phyloP scores from a whole-genome alignment of 2,113 vertebrate species.

The Brachypodius melanocephalos region DNA sequence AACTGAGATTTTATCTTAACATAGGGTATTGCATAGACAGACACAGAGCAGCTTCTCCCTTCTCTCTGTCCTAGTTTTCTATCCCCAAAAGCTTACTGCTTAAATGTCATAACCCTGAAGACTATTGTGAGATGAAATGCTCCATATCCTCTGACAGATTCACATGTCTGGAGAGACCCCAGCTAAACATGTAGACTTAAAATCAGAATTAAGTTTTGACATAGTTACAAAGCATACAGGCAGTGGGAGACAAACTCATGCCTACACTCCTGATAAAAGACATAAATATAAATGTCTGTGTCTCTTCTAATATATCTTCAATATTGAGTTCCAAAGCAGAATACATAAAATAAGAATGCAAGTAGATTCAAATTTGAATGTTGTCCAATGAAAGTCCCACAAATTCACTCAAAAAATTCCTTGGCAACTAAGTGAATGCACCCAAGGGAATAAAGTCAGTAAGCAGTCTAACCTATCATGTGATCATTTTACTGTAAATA shows the following conservation, averaged over 20 bases:
- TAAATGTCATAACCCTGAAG: not conserved
- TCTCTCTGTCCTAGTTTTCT: not conserved
- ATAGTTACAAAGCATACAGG: not conserved
- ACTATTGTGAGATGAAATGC: not conserved
- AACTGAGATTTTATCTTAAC: not conserved
- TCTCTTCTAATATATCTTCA: not conserved
- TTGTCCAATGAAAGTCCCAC: slow-evolving; percentile 24
- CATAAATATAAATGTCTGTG: not conserved
- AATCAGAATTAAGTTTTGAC: slow-evolving; percentile 16
- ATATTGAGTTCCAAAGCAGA: not conserved
- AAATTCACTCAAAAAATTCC: slow-evolving; percentile 41
- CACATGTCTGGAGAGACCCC: not conserved
- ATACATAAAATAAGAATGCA: slow-evolving; percentile 34
- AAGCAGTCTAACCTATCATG: not conserved
- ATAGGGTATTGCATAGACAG: not conserved
- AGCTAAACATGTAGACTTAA: not conserved
- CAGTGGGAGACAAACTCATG: not conserved
- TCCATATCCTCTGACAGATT: not conserved
- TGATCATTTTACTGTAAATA: not conserved
- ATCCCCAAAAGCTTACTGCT: not conserved
- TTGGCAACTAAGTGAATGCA: slow-evolving; percentile 15
- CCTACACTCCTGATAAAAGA: not conserved
- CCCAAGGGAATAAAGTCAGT: not conserved
- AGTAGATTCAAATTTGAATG: slow-evolving; percentile 14
- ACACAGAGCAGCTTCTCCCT: not conserved